Conservation (phyloP, 2,888 invertebrate genomes). For the Epistrophella euchroma region DNA sequence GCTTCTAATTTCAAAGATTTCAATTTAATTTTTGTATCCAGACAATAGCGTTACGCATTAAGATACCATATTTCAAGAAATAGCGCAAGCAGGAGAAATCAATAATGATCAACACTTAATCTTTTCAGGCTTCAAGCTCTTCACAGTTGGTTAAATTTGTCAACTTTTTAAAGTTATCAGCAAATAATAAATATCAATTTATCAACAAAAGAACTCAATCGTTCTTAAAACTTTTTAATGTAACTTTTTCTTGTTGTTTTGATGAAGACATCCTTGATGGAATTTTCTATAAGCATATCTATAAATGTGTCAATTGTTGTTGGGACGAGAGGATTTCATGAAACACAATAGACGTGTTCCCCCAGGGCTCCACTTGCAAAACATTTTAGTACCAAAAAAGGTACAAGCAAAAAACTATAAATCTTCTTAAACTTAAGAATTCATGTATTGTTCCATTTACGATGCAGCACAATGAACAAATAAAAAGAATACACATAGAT, state of each 20-base stretch:
- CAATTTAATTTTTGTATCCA: no score
- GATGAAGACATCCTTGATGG: not conserved
- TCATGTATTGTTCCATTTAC: not conserved
- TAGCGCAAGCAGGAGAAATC: no score
- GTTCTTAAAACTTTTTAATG: not conserved
- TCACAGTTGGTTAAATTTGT: not conserved
- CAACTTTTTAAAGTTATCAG: not conserved
- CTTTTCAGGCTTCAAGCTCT: not conserved
- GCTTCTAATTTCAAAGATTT: not conserved
- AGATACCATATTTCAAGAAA: no score
- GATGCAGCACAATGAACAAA: not conserved
- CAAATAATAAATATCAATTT: constrained; percentile 1
- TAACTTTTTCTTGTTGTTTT: not conserved
- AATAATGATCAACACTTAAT: not conserved
- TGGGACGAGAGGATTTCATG: not conserved
- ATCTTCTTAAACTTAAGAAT: not conserved
- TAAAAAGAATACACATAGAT: not conserved
- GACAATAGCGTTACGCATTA: no score
- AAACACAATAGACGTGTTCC: not conserved
- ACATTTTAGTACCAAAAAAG: not conserved
- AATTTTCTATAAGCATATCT: not conserved
- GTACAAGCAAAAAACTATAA: not conserved
- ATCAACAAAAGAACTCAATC: constrained; percentile 6
- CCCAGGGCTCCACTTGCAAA: not conserved
- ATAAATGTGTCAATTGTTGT: not conserved